A percentile compares a stretch with the other conserved stretches of the same genome.
phyloP scores from a whole-genome alignment of 2,888 invertebrate species.

The Physocephala rufipes region DNA sequence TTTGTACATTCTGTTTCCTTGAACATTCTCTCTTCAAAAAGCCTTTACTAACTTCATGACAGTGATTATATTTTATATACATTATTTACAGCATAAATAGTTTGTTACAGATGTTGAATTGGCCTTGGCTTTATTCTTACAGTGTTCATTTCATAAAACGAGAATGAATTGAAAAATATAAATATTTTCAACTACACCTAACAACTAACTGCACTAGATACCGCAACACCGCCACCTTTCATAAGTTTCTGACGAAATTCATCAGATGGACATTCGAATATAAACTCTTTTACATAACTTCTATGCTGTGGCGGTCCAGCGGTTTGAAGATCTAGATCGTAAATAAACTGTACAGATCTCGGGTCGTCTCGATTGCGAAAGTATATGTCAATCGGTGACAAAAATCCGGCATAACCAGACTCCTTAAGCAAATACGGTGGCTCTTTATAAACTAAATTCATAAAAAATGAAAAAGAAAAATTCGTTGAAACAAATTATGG shows the following conservation, averaged over 20 bases:
- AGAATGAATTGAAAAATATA: too few relatives aligned
- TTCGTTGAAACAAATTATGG: too few relatives aligned
- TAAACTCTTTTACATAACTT: slow-evolving; percentile 81
- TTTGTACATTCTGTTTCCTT: too few relatives aligned
- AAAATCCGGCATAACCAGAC: slow-evolving; percentile 96
- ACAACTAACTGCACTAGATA: slow-evolving; percentile 53
- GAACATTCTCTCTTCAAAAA: slow-evolving; percentile 31
- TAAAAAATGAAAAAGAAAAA: slow-evolving; percentile 38
- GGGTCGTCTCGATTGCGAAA: slow-evolving; percentile 90
- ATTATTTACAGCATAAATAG: slow-evolving; percentile 22
- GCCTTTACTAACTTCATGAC: slow-evolving; percentile 20
- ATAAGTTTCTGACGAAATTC: slow-evolving; percentile 88
- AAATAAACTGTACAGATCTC: slow-evolving; percentile 82
- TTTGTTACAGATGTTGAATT: too few relatives aligned
- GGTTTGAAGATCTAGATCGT: slow-evolving; percentile 85
- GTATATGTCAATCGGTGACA: slow-evolving; percentile 88
- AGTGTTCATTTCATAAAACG: too few relatives aligned
- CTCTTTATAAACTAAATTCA: slow-evolving; percentile 82
- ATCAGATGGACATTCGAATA: slow-evolving; percentile 86
- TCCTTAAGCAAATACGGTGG: slow-evolving; percentile 91
- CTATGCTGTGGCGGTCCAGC: slow-evolving; percentile 77
- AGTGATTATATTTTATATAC: slow-evolving; percentile 30
- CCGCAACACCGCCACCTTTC: slow-evolving; percentile 81
- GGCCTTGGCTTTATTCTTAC: slow-evolving; percentile 19
- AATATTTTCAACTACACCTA: too few relatives aligned